phyloP scores from a whole-genome alignment of 23 tunicate species.

The Phallusia fumigata region DNA sequence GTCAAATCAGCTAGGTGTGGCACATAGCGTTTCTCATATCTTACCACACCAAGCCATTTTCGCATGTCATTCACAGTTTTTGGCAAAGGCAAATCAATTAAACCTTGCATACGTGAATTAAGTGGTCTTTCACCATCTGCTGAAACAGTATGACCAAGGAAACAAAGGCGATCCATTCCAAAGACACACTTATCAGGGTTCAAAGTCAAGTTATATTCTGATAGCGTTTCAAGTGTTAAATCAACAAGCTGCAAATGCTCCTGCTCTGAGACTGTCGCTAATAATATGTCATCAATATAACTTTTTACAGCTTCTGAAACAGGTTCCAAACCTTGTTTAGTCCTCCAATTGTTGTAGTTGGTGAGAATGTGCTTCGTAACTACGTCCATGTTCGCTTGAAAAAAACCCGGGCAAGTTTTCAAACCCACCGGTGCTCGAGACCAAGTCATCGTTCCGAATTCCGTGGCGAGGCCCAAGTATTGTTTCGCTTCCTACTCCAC shows the following conservation, averaged over 20 bases:
- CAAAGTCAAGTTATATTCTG: neutral
- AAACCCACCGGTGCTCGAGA: neutral
- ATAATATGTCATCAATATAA: neutral
- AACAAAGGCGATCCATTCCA: neutral
- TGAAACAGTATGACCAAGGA: neutral
- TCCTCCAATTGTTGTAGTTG: neutral
- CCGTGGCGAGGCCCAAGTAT: neutral
- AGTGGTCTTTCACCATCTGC: neutral
- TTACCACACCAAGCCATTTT: neutral
- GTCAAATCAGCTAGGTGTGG: neutral
- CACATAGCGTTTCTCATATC: neutral
- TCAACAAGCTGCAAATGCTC: neutral
- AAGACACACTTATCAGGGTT: neutral
- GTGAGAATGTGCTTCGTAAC: neutral
- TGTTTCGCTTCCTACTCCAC: neutral
- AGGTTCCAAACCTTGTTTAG: neutral
- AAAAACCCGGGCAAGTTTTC: neutral
- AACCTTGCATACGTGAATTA: neutral
- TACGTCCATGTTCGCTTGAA: neutral
- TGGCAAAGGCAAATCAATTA: neutral
- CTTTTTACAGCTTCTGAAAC: neutral
- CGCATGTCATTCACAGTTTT: neutral
- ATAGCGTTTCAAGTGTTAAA: neutral
- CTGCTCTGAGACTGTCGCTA: neutral
- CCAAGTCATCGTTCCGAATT: slow-evolving; percentile 3